These are phyloP conservation scores for Drosophila algonquin DNA, from an alignment of 2,888 invertebrate species.

Conservation along the genomic window DNA sequence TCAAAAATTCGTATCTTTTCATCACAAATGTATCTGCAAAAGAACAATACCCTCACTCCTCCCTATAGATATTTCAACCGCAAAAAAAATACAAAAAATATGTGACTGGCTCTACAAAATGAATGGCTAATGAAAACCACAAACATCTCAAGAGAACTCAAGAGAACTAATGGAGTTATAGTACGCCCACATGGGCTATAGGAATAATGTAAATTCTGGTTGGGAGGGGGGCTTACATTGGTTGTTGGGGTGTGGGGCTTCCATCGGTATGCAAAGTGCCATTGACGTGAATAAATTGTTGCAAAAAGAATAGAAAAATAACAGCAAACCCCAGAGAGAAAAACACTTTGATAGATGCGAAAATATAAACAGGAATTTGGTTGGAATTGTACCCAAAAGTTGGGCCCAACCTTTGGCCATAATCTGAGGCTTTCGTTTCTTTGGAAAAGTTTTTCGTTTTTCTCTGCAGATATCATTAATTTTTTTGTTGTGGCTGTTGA, in stretches of 20 bases:
- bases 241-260: not conserved
- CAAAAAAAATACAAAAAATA: conserved; percentile 39
- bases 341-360: conserved; percentile 72
- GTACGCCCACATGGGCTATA: not conserved
- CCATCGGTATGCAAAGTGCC: conserved; percentile 60
- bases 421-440: conserved; percentile 41
- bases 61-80: not conserved
- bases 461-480: conserved; percentile 64
- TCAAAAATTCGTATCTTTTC: too few species aligned
- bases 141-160: conserved; percentile 48
- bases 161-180: conserved; percentile 66
- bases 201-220: not conserved
- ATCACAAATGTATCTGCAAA: not conserved
- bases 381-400: conserved; percentile 25
- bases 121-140: conserved; percentile 63
- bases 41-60: not conserved
- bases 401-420: conserved; percentile 33
- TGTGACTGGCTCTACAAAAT: conserved; percentile 18
- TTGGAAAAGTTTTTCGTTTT: conserved; percentile 48
- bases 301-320: conserved; percentile 56
- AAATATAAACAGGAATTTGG: conserved; percentile 31
- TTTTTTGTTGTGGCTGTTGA: conserved; percentile 43
- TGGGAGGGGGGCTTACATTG: not conserved
- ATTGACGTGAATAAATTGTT: conserved; percentile 74
- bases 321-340: conserved; percentile 1